Evolutionary conservation across 2,797 vertebrate species (phyloP), one percentile per base, ranked within the genome.

Genomic region (Myotis findleyi): DNA sequence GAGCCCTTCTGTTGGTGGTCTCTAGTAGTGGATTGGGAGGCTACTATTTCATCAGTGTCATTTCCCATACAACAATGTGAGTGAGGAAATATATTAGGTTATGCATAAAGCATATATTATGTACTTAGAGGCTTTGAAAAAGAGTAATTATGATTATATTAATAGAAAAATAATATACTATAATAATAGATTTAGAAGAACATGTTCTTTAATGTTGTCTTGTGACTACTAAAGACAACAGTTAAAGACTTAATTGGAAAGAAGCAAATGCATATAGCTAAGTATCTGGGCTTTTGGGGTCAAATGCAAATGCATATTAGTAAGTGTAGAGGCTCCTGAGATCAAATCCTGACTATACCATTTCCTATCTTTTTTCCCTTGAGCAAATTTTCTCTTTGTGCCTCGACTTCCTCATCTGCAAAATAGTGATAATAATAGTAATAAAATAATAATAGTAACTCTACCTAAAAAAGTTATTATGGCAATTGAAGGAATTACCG

Each of bases 141-240:
- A 82, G 27, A 69, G 79, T 75, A n/a, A 89, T 66, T 36, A 66
- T 66, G 76, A 88, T 85, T 80, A 59, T 53, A 14, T 81, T 53
- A 87, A 66, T 7, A 59, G 38, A 79, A 88, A 91, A 75, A 79
- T 12, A 53, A 59, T 64, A 64, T n/a, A 77, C 16, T 36, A 20
- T 18, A 93, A 49, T 41, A 30, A 20, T 21, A 92, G 14, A 93
- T 79, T 89, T 77, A 82, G 68, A 81, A 84, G n/a, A 94, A 62
- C 17, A 36, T 44, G 30, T 71, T 11, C 79, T 83, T 89, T 30
- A n/a, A 73, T 30, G 25, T 69, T 87, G n/a, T 27, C n/a, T 86
- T 82, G 10, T 49, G 66, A 90, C 27, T 75, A 47, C 14, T 57
- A 6, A 95, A 79, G 47, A 79, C 68, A 66, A 84, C 5, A 18